Evolutionary conservation across 2,888 invertebrate species (phyloP), one percentile per base, ranked within the genome.

Genomic region (Encarsia formosa): DNA sequence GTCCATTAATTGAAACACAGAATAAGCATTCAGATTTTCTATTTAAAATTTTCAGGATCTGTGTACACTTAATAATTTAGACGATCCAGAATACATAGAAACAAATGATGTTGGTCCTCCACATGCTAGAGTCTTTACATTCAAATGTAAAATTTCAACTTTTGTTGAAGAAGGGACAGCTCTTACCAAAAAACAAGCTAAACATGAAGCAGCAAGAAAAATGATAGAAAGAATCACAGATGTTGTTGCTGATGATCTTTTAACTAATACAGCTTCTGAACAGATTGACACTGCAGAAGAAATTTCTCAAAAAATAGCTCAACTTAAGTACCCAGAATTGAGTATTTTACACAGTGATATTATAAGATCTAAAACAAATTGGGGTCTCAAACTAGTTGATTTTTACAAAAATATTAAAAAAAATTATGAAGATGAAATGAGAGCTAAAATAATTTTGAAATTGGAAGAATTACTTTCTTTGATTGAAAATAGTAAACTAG

Each of bases 61-160:
- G 2, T 77, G 76, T 54, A 39, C 57, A 1, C 64, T 64, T 4
- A 68, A 75, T 48, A 78, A 77, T 56, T 75, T 86, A 45, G 75
- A 79, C 16, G 68, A 66, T 13, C 81, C 81, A 3, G 65, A 70
- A 37, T 85, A 82, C 71, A 64, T 69, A 49, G 76, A 80, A 66
- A 77, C 81, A 54, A 78, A 79, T 15, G 84, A 83, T 69, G 78
- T 82, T 59, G 86, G 86, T 37, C 85, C 85, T 16, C 79, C 86
- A 32, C 86, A 86, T 75, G 76, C 77, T 49, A 79, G 81, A 61
- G 75, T 78, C 59, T 86, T 86, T 70, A 83, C 83, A 1, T 70
- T 80, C 58, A 73, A 78, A 54, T 84, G 82, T 63, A 62, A 65
- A 53, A 75, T 85, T 18, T 79, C 78, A 20, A 75, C 74, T 35